Conservation (phyloP, 2,797 vertebrate species). For the Labroides dimidiatus region DNA sequence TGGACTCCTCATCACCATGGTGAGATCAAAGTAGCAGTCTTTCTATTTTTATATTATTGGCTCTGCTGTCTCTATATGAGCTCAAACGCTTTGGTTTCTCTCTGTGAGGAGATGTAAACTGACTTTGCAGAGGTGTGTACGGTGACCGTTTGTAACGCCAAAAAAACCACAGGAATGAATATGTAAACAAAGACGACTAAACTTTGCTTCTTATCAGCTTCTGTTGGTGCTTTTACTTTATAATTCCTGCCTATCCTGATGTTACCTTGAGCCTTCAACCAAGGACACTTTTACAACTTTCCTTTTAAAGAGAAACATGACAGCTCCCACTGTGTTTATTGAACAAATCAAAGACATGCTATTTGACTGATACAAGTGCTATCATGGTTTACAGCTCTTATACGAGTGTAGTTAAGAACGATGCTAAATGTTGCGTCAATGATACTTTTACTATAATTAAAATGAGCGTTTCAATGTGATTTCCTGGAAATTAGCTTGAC, state of each 20-base stretch:
- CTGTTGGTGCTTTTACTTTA: not conserved
- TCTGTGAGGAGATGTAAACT: not conserved
- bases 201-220: not conserved
- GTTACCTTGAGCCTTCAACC: conserved; percentile 35
- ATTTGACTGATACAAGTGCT: not conserved
- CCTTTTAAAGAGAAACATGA: conserved; percentile 16
- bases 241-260: not conserved
- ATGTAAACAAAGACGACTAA: not conserved
- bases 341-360: conserved; percentile 14
- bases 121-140: not conserved
- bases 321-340: conserved; percentile 2
- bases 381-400: not conserved
- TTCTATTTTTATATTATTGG: conserved; percentile 65
- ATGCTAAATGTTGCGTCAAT: conserved; percentile 2
- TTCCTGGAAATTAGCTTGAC: conserved; percentile 44
- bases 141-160: not conserved
- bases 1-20: conserved; percentile 55
- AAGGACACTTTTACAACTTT: conserved; percentile 59
- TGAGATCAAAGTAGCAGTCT: conserved; percentile 63
- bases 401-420: not conserved
- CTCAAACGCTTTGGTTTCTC: conserved; percentile 11
- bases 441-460: conserved; percentile 29
- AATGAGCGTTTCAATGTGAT: conserved; percentile 29
- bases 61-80: conserved; percentile 35
- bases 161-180: not conserved